Percentiles rank a stretch among this genome's conserved stretches.
Conservation (phyloP, 1,140 invertebrate genomes). For the Sminthurides bifidus region DNA sequence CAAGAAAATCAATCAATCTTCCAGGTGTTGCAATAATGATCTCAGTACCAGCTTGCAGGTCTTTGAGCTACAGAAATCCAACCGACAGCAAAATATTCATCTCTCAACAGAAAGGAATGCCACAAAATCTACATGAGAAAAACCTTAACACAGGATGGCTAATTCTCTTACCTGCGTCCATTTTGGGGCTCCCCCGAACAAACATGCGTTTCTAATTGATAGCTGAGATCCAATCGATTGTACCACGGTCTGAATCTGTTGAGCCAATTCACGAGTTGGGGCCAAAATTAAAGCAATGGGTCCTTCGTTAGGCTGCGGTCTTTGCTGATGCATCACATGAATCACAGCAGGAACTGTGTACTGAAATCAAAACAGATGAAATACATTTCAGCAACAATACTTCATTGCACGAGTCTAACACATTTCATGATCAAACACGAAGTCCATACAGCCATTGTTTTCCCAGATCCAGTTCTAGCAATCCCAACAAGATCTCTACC, state of each 20-base stretch:
- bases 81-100: too few species aligned
- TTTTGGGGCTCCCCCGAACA: too few species aligned
- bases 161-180: too few species aligned
- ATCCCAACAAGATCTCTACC: conserved; percentile 87
- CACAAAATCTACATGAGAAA: too few species aligned
- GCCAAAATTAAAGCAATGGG: conserved; percentile 82
- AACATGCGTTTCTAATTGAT: too few species aligned
- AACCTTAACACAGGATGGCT: too few species aligned
- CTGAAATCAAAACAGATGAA: conserved; percentile 29
- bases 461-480: conserved; percentile 84
- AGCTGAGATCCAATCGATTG: too few species aligned
- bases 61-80: too few species aligned
- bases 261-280: conserved; percentile 80
- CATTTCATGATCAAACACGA: too few species aligned
- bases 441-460: conserved; percentile 55
- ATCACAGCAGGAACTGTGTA: conserved; percentile 75
- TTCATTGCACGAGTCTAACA: too few species aligned
- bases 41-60: conserved; percentile 63
- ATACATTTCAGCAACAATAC: neutral
- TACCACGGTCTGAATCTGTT: conserved; percentile 80
- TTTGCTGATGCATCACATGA: conserved; percentile 81
- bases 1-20: conserved; percentile 72
- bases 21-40: conserved; percentile 91
- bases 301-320: conserved; percentile 68
- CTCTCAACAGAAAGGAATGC: too few species aligned